A percentile compares a stretch with the other conserved stretches of the same genome.
Conservation (phyloP, 2,113 vertebrate species). For the Boulengeromyrus knoepffleri region DNA sequence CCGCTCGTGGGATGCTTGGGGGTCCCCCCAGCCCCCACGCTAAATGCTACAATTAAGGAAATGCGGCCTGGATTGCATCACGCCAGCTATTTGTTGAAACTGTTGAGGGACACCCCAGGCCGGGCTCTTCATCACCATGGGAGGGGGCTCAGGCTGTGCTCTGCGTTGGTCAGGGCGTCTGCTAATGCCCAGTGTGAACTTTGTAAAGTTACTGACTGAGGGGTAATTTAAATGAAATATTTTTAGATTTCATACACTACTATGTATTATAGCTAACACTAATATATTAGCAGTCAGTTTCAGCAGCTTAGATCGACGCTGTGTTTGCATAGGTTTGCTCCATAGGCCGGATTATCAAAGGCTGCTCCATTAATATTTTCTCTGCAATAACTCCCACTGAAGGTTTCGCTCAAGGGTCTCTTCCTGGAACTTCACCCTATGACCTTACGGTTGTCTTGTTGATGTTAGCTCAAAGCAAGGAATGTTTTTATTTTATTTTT, state of each 20-base stretch:
- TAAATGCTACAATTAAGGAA: slow-evolving; percentile 56
- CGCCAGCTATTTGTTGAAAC: slow-evolving; percentile 39
- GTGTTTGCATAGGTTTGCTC: not conserved
- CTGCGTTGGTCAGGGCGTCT: not conserved
- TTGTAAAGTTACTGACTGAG: not conserved
- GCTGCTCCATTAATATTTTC: not conserved
- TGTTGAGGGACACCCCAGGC: slow-evolving; percentile 36
- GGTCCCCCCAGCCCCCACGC: slow-evolving; percentile 37
- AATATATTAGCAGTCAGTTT: not conserved
- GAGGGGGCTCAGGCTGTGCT: not conserved
- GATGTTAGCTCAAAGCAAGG: not conserved
- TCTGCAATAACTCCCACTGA: not conserved
- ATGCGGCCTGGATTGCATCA: slow-evolving; percentile 56
- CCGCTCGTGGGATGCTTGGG: slow-evolving; percentile 36
- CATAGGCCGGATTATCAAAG: not conserved
- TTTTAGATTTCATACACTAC: not conserved
- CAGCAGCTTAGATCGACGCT: not conserved
- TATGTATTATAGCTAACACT: not conserved
- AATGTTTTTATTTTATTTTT: not conserved
- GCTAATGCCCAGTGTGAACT: not conserved
- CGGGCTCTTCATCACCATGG: slow-evolving; percentile 16
- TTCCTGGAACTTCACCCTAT: not conserved
- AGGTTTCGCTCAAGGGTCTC: not conserved
- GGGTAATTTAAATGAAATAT: not conserved
- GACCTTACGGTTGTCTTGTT: not conserved